Evolutionary conservation across 2,113 vertebrate genomes (phyloP).

Genomic region (Carassius carassius): DNA sequence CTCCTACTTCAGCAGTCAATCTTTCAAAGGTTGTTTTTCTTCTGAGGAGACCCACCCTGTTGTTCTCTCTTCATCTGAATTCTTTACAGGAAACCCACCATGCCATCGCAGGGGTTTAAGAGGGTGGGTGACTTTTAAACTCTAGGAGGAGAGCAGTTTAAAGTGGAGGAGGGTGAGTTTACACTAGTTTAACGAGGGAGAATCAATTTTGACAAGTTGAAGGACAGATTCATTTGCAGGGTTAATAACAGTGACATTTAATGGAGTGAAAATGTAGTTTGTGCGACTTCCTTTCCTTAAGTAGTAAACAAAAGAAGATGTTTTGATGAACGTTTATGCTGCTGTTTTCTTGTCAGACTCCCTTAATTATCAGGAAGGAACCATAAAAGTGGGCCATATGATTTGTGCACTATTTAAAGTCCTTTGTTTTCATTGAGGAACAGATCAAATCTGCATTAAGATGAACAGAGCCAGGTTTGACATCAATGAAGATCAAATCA

Average conservation of each 20-base stretch:
- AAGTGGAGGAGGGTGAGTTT: constrained; percentile 15
- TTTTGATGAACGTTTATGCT: not conserved
- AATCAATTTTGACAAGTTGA: constrained; percentile 7
- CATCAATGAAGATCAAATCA: not conserved
- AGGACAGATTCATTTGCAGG: constrained; percentile 6
- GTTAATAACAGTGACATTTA: not conserved
- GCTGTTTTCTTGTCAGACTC: not conserved
- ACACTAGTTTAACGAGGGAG: not conserved
- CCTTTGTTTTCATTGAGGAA: not conserved
- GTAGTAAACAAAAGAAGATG: not conserved
- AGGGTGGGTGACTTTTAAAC: constrained; percentile 32
- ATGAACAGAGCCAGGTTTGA: not conserved
- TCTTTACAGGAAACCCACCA: constrained; percentile 49
- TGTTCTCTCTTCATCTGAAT: constrained; percentile 54
- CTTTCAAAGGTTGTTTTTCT: constrained; percentile 62
- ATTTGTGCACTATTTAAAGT: not conserved
- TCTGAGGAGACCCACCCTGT: constrained; percentile 56
- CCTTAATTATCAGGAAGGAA: not conserved
- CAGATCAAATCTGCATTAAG: not conserved
- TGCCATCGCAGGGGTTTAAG: constrained; percentile 23
- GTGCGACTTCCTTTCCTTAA: not conserved
- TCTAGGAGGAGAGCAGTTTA: constrained; percentile 12
- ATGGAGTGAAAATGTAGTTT: not conserved
- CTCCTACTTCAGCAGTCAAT: constrained; percentile 48
- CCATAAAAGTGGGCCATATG: not conserved